These are phyloP conservation scores for Cotesia congregata DNA, from an alignment of 2,888 invertebrate species.

Conservation along the genomic window DNA sequence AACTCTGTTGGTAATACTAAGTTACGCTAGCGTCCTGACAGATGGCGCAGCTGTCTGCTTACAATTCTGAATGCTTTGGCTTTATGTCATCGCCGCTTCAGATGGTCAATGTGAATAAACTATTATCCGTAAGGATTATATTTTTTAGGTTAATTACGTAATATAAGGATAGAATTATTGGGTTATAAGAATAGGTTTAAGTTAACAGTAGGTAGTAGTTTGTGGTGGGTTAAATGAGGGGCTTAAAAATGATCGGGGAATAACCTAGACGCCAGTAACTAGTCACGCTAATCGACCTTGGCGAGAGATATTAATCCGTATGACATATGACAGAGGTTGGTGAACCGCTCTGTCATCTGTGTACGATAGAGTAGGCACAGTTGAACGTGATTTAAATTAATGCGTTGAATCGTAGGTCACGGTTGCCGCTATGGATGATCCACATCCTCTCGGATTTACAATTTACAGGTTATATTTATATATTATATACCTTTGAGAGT, in stretches of 20 bases:
- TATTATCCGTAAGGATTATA: not conserved
- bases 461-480: no score
- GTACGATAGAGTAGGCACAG: conserved; percentile 1
- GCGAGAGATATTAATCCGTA: conserved; percentile 8
- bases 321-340: conserved; percentile 9
- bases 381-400: conserved; percentile 18
- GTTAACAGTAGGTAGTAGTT: no score
- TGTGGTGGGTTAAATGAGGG: no score
- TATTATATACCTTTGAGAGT: not conserved
- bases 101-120: not conserved
- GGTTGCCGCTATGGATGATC: conserved; percentile 6
- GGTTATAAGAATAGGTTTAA: not conserved
- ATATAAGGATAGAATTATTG: not conserved
- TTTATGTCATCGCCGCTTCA: not conserved
- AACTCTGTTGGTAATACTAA: conserved; percentile 51
- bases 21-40: conserved; percentile 50
- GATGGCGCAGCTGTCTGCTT: conserved; percentile 45
- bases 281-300: not conserved
- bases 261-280: not conserved
- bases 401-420: conserved; percentile 10
- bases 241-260: not conserved
- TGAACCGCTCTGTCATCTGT: conserved; percentile 6
- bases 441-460: not conserved
- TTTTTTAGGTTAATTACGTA: not conserved
- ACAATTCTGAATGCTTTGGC: not conserved